Evolutionary conservation across 2,797 vertebrate species (phyloP).

Genomic region (Xiphophorus birchmanni): DNA sequence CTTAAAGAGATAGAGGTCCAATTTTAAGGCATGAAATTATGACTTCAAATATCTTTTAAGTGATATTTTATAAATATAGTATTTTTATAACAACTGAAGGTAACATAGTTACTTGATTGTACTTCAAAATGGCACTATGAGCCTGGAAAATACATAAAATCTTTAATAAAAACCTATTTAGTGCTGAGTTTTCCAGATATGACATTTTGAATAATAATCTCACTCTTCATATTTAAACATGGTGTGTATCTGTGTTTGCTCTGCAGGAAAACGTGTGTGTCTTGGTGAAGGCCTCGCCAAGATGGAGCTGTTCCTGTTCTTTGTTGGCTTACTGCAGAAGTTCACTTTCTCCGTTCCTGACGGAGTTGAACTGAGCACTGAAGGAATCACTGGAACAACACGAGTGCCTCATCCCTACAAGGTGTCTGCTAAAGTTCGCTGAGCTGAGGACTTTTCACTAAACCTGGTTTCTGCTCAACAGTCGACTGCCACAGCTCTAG

Average conservation of each 20-base stretch:
- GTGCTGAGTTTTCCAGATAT: neutral
- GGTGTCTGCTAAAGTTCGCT: neutral
- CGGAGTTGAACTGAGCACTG: neutral
- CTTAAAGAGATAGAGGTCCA: no score
- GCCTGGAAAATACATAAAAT: no score
- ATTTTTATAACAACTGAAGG: no score
- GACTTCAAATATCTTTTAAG: no score
- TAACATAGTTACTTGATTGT: no score
- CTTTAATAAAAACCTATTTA: no score
- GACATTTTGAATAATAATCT: neutral
- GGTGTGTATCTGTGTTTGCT: neutral
- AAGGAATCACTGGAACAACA: neutral
- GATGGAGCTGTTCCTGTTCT: conserved; percentile 12
- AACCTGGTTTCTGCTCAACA: neutral
- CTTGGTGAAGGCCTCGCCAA: conserved; percentile 80
- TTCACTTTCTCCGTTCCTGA: neutral
- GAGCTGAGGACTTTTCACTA: neutral
- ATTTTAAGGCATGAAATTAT: no score
- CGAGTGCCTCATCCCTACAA: conserved; percentile 1
- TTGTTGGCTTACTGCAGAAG: neutral
- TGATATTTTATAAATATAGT: no score
- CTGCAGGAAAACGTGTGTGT: conserved; percentile 83
- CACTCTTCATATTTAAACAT: neutral
- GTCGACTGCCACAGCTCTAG: neutral
- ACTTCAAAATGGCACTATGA: neutral